phyloP scores from a whole-genome alignment of 2,888 invertebrate species.

The Conops quadrifasciatus region DNA sequence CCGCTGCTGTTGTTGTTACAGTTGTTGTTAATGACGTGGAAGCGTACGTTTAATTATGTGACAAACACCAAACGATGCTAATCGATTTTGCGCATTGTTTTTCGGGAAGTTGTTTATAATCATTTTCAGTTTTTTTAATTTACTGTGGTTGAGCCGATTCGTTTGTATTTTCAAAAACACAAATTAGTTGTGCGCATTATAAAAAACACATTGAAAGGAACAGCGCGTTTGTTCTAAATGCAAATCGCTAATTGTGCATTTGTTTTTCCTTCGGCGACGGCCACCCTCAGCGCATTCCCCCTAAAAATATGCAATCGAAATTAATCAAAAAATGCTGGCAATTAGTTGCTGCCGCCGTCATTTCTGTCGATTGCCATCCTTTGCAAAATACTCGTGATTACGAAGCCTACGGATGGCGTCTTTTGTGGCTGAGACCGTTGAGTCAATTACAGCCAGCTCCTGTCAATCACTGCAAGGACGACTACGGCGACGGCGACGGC shows the following conservation, averaged over 20 bases:
- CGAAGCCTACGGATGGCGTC: conserved; percentile 5
- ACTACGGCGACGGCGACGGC: neutral
- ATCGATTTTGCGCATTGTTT: conserved; percentile 18
- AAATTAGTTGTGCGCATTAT: conserved; percentile 6
- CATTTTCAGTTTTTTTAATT: neutral
- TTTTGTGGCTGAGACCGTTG: conserved; percentile 6
- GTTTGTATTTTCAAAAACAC: neutral
- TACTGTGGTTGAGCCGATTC: conserved; percentile 4
- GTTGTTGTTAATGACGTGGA: conserved; percentile 23
- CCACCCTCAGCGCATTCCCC: neutral
- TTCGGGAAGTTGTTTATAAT: neutral
- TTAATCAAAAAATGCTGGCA: conserved; percentile 13
- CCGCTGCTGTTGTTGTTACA: conserved; percentile 8
- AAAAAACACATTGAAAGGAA: too few species aligned
- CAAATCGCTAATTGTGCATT: conserved; percentile 8
- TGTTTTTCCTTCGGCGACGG: neutral
- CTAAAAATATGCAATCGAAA: conserved; percentile 13
- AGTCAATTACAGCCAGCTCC: conserved; percentile 41
- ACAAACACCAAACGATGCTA: conserved; percentile 25
- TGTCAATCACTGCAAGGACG: conserved; percentile 51
- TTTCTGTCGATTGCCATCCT: conserved; percentile 3
- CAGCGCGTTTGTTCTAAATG: too few species aligned
- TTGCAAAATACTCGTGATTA: conserved; percentile 29
- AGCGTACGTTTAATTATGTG: conserved; percentile 33
- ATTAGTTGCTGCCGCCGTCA: conserved; percentile 7